Evolutionary conservation across 2,113 vertebrate species (phyloP).

Genomic region (Athene cunicularia): DNA sequence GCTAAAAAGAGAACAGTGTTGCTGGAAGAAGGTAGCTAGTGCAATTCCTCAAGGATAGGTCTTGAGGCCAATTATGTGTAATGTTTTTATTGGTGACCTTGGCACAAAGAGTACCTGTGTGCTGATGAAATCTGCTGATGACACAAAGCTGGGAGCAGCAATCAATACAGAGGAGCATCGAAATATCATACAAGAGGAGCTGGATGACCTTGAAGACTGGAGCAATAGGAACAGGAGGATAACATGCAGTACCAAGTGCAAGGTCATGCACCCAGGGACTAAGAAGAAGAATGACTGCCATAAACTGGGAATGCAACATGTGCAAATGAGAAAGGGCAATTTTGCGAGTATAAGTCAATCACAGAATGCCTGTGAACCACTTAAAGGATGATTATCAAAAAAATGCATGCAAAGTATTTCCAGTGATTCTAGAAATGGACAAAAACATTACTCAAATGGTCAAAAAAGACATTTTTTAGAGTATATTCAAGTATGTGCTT

Average conservation of each 20-base stretch:
- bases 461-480: background rate
- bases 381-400: background rate
- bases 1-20: background rate
- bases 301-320: background rate
- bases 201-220: constrained; percentile 5
- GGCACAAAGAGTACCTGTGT: background rate
- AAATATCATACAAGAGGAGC: background rate
- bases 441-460: background rate
- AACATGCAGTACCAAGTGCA: background rate
- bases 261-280: background rate
- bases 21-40: background rate
- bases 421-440: background rate
- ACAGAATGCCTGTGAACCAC: background rate
- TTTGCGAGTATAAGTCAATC: background rate
- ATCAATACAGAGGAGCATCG: constrained; percentile 14
- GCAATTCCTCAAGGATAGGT: constrained; percentile 3
- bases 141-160: constrained; percentile 4
- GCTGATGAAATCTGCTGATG: constrained; percentile 45
- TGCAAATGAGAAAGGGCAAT: background rate
- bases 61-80: background rate
- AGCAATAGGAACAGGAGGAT: background rate
- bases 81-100: constrained; percentile 30
- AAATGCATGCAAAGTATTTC: background rate
- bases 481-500: background rate
- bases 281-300: background rate